Evolutionary conservation across 2,888 invertebrate genomes (phyloP).

Genomic region (Chaetogeoica ovagalla): DNA sequence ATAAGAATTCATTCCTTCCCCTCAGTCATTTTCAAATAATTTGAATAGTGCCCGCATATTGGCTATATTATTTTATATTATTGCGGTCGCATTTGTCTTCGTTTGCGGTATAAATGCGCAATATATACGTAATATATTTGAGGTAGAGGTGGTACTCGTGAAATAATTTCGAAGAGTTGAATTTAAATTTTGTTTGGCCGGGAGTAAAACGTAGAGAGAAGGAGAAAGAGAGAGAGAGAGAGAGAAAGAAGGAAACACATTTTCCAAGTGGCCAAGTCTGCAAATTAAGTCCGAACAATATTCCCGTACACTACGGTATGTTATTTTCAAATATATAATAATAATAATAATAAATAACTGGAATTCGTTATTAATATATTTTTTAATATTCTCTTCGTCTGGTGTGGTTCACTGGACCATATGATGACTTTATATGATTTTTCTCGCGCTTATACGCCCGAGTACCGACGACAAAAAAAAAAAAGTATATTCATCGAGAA

Average conservation of each 20-base stretch:
- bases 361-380: conserved; percentile 47
- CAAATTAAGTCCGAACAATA: conserved; percentile 35
- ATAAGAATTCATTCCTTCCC: conserved; percentile 22
- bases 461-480: not conserved
- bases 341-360: conserved; percentile 38
- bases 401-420: conserved; percentile 49
- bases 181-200: conserved; percentile 35
- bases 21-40: conserved; percentile 23
- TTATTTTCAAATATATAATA: conserved; percentile 1
- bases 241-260: conserved; percentile 1
- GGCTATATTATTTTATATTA: conserved; percentile 13
- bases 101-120: not conserved
- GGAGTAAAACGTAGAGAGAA: conserved; percentile 9
- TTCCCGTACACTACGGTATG: conserved; percentile 7
- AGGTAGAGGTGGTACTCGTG: not conserved
- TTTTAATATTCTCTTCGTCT: conserved; percentile 50
- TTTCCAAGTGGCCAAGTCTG: conserved; percentile 21
- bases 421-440: conserved; percentile 43
- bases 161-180: conserved; percentile 37
- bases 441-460: conserved; percentile 33
- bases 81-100: conserved; percentile 51
- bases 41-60: conserved; percentile 37
- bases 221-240: not conserved
- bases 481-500: conserved; percentile 45
- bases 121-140: not conserved